phyloP scores from a whole-genome alignment of 35 echinoderm and acorn worm genomes.

The Holothuria glaberrima region DNA sequence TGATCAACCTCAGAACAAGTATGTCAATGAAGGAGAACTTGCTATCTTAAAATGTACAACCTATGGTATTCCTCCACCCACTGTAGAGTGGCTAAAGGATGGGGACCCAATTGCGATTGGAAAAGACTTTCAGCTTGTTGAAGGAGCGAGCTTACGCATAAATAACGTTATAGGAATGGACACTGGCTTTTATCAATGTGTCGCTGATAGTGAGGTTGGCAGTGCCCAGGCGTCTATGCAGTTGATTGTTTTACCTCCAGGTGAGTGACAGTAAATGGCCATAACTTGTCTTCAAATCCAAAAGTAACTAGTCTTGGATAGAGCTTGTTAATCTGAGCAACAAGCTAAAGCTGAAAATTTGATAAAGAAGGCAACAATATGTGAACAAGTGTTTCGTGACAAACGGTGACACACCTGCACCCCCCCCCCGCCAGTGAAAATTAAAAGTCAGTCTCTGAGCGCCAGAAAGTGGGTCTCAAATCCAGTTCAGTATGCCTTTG shows the following conservation, averaged over 20 bases:
- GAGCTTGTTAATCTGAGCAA: too few relatives aligned
- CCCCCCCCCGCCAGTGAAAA: too few relatives aligned
- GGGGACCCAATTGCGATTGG: not conserved
- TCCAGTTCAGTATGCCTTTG: too few relatives aligned
- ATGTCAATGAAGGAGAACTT: not conserved
- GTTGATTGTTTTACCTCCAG: constrained; percentile 11
- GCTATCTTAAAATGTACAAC: not conserved
- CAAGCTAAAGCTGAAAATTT: too few relatives aligned
- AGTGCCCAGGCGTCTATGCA: constrained; percentile 11
- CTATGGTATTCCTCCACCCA: constrained; percentile 13
- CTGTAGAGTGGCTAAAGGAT: not conserved
- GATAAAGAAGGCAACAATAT: too few relatives aligned
- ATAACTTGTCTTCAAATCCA: not conserved
- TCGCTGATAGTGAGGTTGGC: constrained; percentile 15
- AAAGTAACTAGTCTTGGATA: too few relatives aligned
- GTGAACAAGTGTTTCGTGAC: too few relatives aligned
- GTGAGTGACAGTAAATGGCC: not conserved
- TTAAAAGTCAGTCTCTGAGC: too few relatives aligned
- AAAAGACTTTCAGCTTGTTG: not conserved
- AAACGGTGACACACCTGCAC: too few relatives aligned
- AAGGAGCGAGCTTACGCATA: constrained; percentile 12
- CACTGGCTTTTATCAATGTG: constrained; percentile 27
- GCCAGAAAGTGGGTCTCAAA: too few relatives aligned
- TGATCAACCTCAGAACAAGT: not conserved
- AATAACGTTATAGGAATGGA: not conserved